Base-by-base conservation (phyloP, 2,797 vertebrate species). In the Chaetodon trifasciatus region DNA sequence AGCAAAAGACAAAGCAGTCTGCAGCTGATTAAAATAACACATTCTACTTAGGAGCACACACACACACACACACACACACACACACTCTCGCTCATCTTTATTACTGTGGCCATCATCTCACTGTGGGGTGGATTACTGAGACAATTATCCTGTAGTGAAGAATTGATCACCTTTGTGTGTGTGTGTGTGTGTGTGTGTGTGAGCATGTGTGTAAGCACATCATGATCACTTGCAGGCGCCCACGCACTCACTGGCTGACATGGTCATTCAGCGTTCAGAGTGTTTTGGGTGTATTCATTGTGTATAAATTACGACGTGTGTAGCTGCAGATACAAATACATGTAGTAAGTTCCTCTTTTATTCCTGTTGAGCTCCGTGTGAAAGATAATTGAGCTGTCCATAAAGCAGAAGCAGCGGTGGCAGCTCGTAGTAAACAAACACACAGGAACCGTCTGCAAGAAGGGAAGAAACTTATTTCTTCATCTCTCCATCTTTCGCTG, bases 61-160 rank as follows among this genome's bases (percentile, higher is more conserved):
- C 49, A 17, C 40, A 62, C 44, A 16, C 40, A 63, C 47, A 17
- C 28, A 28, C 28, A 28, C 37, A 52, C 40, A 21, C 57, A 66
- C 49, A 17, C 39, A 62, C 44, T 16, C 40, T 57, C 47, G 9
- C 42, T 55, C 35, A 15, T 13, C 11, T 15, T 44, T 65, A 56
- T 64, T 62, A 53, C n/a, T n/a, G 3, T 49, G 58, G 49, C 73
- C 55, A 49, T 76, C 69, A 64, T 72, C 47, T 85, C 44, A 50
- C 17, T 76, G 74, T 21, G 24, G 64, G 66, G 62, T 53, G 55
- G 49, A 71, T 61, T 61, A 4, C 58, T 68, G 46, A 76, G 69
- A 85, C 81, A 79, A 76, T 72, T 55, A 69, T 24, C 62, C 69
- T 50, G 47, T 1, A 37, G 70, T 63, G 40, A 78, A 69, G 72